Conservation (phyloP, 2,797 vertebrate species). For the Tangara arthus region DNA sequence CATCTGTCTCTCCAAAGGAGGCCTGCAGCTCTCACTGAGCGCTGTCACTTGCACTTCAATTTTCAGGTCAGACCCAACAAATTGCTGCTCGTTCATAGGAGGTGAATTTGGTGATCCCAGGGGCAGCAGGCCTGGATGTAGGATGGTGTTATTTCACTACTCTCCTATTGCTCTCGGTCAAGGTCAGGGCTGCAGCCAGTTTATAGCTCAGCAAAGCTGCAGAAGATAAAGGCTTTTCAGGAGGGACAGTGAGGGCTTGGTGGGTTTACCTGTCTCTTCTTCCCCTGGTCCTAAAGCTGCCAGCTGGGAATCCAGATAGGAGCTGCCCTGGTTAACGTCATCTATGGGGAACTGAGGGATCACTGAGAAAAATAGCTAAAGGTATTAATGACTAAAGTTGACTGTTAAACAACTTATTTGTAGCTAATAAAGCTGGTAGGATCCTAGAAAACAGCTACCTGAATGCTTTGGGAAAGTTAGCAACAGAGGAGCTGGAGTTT, state of each 20-base stretch:
- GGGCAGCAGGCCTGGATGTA: not conserved
- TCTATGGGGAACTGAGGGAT: not conserved
- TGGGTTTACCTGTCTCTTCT: not conserved
- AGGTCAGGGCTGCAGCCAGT: not conserved
- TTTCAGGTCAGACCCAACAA: slow-evolving; percentile 12
- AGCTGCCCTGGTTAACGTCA: not conserved
- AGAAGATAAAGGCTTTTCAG: not conserved
- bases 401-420: not conserved
- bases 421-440: not conserved
- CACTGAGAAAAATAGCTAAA: not conserved
- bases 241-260: not conserved
- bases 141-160: not conserved
- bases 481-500: not conserved
- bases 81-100: not conserved
- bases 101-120: not conserved
- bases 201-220: not conserved
- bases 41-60: not conserved
- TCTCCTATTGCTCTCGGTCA: rapidly evolving
- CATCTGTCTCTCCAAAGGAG: slow-evolving; percentile 4
- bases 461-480: not conserved
- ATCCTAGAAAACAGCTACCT: not conserved
- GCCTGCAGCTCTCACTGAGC: not conserved
- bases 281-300: not conserved
- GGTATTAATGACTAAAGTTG: not conserved
- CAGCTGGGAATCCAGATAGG: not conserved